Evolutionary conservation across 2,113 vertebrate genomes (phyloP).

Genomic region (Enhydra lutris): DNA sequence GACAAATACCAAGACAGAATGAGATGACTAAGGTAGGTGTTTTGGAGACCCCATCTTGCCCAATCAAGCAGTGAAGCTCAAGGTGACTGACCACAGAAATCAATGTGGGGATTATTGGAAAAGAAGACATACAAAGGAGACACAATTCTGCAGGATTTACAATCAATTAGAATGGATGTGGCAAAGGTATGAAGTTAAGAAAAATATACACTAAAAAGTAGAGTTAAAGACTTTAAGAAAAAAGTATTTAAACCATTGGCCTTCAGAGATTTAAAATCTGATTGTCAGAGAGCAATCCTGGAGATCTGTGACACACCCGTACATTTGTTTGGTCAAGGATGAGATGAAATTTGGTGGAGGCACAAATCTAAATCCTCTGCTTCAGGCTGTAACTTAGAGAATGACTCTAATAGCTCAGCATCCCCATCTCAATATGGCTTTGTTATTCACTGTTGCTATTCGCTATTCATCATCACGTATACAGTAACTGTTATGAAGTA

Average conservation of each 20-base stretch:
- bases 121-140: background rate
- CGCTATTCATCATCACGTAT: background rate
- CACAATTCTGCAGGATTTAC: background rate
- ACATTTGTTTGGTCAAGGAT: background rate
- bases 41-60: background rate
- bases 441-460: background rate
- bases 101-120: background rate
- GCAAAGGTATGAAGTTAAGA: background rate
- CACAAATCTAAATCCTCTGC: background rate
- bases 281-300: background rate
- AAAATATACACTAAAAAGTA: background rate
- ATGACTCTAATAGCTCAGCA: background rate
- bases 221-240: background rate
- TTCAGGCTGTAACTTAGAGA: background rate
- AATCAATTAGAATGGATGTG: background rate
- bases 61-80: background rate
- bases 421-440: background rate
- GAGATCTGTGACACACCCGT: background rate
- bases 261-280: constrained; percentile 8
- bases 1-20: background rate
- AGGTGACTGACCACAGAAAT: background rate
- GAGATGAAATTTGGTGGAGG: background rate
- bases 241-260: background rate
- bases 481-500: background rate
- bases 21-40: background rate